Evolutionary conservation across 37 sponge, comb jelly and placozoan species (phyloP).

Genomic region (Tethya wilhelma): DNA sequence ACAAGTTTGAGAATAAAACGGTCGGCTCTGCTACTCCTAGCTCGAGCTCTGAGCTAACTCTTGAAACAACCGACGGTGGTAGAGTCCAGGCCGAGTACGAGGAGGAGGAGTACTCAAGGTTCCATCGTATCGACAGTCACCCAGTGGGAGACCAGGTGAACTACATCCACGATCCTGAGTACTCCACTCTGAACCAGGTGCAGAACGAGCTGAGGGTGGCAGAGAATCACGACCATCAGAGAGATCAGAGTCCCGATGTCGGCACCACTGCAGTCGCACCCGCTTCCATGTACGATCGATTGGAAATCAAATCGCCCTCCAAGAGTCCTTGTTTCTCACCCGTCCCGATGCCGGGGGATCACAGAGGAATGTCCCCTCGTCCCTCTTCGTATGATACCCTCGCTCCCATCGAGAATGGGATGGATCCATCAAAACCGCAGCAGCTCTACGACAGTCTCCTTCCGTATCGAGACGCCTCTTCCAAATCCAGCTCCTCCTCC

Average conservation of each 20-base stretch:
- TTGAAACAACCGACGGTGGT: not conserved
- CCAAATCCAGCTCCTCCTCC: conserved; percentile 29
- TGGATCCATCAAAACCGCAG: no score
- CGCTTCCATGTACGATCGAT: not conserved
- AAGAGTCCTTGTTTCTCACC: conserved; percentile 1
- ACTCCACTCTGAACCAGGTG: no score
- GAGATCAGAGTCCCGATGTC: not conserved
- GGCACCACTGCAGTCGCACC: no score
- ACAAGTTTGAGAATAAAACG: not conserved
- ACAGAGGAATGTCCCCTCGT: not conserved
- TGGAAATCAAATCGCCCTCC: not conserved
- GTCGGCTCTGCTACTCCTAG: not conserved
- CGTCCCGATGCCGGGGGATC: not conserved
- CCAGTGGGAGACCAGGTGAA: not conserved
- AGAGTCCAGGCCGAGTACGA: not conserved
- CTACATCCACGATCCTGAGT: not conserved
- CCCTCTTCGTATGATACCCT: conserved; percentile 5
- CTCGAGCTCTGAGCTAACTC: not conserved
- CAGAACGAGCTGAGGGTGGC: not conserved
- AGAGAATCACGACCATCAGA: not conserved
- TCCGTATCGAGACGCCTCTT: not conserved
- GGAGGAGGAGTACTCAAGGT: no score
- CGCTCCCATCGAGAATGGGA: conserved; percentile 1
- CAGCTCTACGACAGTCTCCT: conserved; percentile 3
- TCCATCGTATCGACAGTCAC: not conserved